Percentiles rank a stretch among this genome's conserved stretches.
Conservation (phyloP, 2,113 vertebrate species). For the Mola mola region DNA sequence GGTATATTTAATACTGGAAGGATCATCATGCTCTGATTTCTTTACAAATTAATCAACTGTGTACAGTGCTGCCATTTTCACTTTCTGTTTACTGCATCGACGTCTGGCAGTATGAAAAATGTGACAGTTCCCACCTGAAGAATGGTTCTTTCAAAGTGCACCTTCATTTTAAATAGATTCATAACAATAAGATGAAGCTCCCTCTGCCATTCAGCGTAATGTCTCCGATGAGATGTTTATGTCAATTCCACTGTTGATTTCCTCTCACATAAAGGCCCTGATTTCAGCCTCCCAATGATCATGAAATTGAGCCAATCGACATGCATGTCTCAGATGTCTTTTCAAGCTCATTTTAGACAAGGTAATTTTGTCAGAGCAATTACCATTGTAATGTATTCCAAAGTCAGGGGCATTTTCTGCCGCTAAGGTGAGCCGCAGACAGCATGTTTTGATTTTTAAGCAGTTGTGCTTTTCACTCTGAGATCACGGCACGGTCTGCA, state of each 20-base stretch:
- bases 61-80: conserved; percentile 2
- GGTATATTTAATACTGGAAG: conserved; percentile 11
- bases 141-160: conserved; percentile 19
- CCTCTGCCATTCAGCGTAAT: conserved; percentile 48
- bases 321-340: conserved; percentile 83
- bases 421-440: conserved; percentile 86
- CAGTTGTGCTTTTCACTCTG: conserved; percentile 79
- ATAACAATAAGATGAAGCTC: conserved; percentile 49
- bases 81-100: background rate
- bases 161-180: conserved; percentile 53
- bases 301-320: conserved; percentile 90
- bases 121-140: conserved; percentile 4
- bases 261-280: conserved; percentile 86
- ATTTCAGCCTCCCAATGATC: conserved; percentile 88
- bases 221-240: conserved; percentile 85
- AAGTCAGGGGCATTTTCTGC: conserved; percentile 90
- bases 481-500: conserved; percentile 62
- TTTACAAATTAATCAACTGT: conserved; percentile 7
- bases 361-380: conserved; percentile 94
- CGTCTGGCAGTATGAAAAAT: background rate
- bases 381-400: conserved; percentile 96
- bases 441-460: conserved; percentile 93
- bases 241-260: conserved; percentile 88
- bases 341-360: conserved; percentile 86
- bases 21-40: background rate